Base-by-base conservation (phyloP, 2,888 invertebrate genomes). In the Amblyjoppa fuscipennis region DNA sequence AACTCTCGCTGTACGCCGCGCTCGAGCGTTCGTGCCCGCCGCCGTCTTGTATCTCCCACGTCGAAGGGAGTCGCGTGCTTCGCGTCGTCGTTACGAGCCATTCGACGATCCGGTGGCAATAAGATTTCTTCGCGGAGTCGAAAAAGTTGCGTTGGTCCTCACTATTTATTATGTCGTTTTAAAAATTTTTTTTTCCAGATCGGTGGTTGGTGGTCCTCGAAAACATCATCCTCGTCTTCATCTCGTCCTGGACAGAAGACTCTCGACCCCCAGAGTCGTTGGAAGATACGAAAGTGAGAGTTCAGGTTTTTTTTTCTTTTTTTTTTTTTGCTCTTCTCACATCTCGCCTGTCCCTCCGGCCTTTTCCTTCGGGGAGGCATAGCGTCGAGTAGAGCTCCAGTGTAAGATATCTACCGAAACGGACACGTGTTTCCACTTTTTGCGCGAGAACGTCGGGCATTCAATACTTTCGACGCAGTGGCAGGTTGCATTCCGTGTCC, bases 401-500 rank as follows among this genome's bases (percentile, higher is more conserved):
- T 28, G 5, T 59, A 25, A 34, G 82, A 69, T n/a, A 76, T 64
- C 71, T 31, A 56, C 45, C 20, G 53, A 25, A 64, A 64, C 82
- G n/a, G 70, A 82, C 82, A 83, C 77, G 82, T 83, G 82, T 83
- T 83, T 83, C 82, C 77, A 83, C 77, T 83, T 83, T 83, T 78
- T 83, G 82, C 82, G 82, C 68, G 56, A 73, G 66, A 71, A 28
- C 76, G 20, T 66, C 28, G 64, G 66, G 66, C 56, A 31, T 59
- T 73, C 71, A 53, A 59, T 82, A 81, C 79, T 82, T 79, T 79
- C 53, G 73, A 78, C 75, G 66, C 59, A 79, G 78, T 66, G 34
- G 80, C 86, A 79, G 81, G 75, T 86, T 86, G 69, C 41, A 81
- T 74, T 25, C 76, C 74, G 71, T 77, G 69, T 71, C 41, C 69